These are phyloP conservation scores for Spongilla lacustris DNA, from an alignment of 37 sponge, comb jelly and placozoan genomes.

Conservation along the genomic window DNA sequence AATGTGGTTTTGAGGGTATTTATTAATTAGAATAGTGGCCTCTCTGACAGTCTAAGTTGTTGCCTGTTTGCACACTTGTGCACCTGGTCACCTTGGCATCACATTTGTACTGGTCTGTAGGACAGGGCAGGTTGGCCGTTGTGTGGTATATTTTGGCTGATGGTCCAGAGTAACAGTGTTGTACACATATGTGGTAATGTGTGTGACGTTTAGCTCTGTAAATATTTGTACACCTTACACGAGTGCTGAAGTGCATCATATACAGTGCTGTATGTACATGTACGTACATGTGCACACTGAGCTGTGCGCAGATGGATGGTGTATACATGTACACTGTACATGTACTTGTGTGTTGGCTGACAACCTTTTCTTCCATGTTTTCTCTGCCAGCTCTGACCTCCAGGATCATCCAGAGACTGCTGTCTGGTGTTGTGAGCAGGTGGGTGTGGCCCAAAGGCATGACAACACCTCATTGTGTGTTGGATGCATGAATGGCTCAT, in stretches of 20 bases:
- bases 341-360: not conserved
- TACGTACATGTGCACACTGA: not conserved
- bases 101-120: no score
- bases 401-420: constrained; percentile 58
- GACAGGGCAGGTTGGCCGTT: not conserved
- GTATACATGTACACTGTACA: no score
- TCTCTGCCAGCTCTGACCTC: constrained; percentile 58
- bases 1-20: not conserved
- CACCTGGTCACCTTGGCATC: not conserved
- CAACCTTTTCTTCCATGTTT: not conserved
- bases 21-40: no score
- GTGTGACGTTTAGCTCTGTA: no score
- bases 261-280: no score
- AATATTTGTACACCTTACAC: no score
- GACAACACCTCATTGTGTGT: not conserved
- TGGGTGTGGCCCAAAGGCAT: not conserved
- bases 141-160: no score
- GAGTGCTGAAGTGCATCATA: no score
- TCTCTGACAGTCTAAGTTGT: not conserved
- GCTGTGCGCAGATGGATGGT: no score
- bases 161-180: no score
- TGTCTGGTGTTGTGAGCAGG: constrained; percentile 86
- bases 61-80: not conserved
- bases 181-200: no score
- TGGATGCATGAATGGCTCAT: not conserved